Evolutionary conservation across 1,140 invertebrate genomes (phyloP).

Genomic region (Euura lappo): DNA sequence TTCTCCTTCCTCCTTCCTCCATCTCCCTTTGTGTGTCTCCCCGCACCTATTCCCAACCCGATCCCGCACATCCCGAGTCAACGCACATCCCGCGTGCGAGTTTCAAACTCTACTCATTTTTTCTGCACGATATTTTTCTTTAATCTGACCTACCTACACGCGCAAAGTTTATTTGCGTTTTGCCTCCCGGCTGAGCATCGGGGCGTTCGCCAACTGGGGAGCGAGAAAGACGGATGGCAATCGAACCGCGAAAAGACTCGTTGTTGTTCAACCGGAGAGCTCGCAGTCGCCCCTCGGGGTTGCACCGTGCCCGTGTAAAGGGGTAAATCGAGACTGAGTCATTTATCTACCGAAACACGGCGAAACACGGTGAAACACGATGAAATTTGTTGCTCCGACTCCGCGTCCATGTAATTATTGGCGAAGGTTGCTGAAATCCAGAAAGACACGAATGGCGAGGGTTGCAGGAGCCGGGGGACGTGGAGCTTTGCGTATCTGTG

Average conservation of each 20-base stretch:
- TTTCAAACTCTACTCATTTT: too few species aligned
- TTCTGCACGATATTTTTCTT: slow-evolving; percentile 49
- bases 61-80: slow-evolving; percentile 13
- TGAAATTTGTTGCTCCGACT: too few species aligned
- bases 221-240: slow-evolving; percentile 21
- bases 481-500: slow-evolving; percentile 22
- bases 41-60: slow-evolving; percentile 29
- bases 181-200: slow-evolving; percentile 55
- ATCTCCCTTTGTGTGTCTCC: slow-evolving; percentile 14
- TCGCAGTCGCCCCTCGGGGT: slow-evolving; percentile 22
- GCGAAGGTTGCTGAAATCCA: too few species aligned
- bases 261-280: slow-evolving; percentile 17
- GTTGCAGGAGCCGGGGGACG: slow-evolving; percentile 27
- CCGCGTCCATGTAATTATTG: too few species aligned
- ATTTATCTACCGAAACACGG: slow-evolving; percentile 34
- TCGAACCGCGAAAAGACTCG: slow-evolving; percentile 32
- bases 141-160: slow-evolving; percentile 38
- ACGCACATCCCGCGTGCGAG: slow-evolving; percentile 2
- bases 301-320: slow-evolving; percentile 34
- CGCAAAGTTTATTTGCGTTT: slow-evolving; percentile 56
- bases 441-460: slow-evolving; percentile 19
- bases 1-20: not conserved
- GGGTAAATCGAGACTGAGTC: slow-evolving; percentile 51
- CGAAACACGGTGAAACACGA: too few species aligned
- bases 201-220: slow-evolving; percentile 38